Conservation (phyloP, 2,888 invertebrate genomes). For the Clepsis dumicolana region DNA sequence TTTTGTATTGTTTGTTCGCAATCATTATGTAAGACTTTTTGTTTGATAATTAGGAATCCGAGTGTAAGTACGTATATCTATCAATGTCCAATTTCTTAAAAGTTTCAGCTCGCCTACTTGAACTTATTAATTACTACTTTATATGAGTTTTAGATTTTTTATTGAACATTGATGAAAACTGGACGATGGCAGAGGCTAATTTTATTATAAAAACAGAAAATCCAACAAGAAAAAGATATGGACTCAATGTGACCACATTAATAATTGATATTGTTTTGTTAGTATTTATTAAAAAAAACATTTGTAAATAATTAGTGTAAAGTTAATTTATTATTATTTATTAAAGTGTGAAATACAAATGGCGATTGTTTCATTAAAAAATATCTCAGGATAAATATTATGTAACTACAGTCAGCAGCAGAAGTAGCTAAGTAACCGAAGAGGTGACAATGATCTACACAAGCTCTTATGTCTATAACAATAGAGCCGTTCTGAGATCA, state of each 20-base stretch:
- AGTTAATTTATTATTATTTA: conserved; percentile 13
- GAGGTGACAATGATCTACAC: no score
- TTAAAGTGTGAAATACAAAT: neutral
- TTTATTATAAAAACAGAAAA: neutral
- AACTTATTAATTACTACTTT: neutral
- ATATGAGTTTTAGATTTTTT: no score
- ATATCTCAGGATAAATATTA: neutral
- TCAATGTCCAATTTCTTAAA: neutral
- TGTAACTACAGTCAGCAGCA: no score
- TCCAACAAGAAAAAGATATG: neutral
- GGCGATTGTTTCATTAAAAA: neutral
- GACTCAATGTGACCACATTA: neutral
- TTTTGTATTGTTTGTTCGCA: neutral
- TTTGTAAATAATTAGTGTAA: conserved; percentile 12
- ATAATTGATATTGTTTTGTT: neutral
- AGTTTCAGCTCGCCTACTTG: neutral
- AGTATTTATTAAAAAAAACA: neutral
- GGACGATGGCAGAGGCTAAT: neutral
- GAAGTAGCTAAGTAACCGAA: no score
- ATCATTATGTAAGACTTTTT: neutral
- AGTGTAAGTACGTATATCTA: no score
- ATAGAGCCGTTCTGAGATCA: no score
- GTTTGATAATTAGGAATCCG: neutral
- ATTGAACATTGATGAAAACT: no score
- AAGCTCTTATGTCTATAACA: no score